phyloP scores from a whole-genome alignment of 2,113 vertebrate genomes.

The Rhombomys opimus region DNA sequence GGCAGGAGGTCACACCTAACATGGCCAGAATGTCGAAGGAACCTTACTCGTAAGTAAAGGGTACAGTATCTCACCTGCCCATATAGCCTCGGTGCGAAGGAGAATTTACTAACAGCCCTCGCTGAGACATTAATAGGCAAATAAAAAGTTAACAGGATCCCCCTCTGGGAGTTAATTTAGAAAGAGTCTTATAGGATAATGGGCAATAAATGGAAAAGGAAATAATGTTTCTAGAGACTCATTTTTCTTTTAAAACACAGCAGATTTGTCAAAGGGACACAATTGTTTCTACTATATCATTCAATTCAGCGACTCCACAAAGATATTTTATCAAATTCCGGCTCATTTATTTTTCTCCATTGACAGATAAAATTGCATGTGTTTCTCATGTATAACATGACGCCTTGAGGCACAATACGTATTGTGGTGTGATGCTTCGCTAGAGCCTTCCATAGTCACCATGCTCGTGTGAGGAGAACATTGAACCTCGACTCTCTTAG shows the following conservation, averaged over 20 bases:
- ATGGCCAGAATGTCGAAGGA: background rate
- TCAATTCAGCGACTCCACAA: background rate
- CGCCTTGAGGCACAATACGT: background rate
- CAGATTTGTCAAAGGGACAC: background rate
- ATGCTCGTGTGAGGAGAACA: background rate
- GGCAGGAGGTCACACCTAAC: background rate
- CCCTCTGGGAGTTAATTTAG: conserved; percentile 56
- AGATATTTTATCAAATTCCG: background rate
- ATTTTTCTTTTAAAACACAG: conserved; percentile 45
- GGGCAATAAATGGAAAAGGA: conserved; percentile 50
- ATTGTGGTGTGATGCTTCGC: background rate
- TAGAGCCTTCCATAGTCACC: background rate
- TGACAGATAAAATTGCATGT: background rate
- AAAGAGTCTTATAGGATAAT: conserved; percentile 41
- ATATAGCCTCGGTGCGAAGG: background rate
- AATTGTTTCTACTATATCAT: background rate
- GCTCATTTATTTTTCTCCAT: conserved; percentile 1
- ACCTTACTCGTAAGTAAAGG: background rate
- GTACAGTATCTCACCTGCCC: background rate
- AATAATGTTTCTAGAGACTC: conserved; percentile 43
- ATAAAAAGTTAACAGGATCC: conserved; percentile 47
- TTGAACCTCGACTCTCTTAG: background rate
- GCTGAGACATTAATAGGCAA: conserved; percentile 24
- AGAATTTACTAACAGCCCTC: conserved; percentile 45
- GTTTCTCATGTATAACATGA: background rate